phyloP scores from a whole-genome alignment of 2,888 invertebrate species.

The Rhopalosiphum nymphaeae region DNA sequence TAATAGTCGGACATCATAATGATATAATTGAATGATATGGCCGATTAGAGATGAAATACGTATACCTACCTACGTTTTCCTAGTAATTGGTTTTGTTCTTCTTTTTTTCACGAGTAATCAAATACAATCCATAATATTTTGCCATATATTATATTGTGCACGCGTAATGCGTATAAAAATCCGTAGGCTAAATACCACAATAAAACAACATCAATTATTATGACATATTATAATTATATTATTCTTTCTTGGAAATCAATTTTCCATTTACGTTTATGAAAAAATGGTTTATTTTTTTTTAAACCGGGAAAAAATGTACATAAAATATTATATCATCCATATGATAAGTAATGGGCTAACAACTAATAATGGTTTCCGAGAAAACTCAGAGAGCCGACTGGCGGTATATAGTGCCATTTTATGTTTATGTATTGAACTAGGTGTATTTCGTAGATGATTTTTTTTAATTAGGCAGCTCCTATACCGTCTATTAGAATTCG shows the following conservation, averaged over 20 bases:
- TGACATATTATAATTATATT: neutral
- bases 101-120: neutral
- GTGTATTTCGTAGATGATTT: neutral
- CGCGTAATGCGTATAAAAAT: neutral
- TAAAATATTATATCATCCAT: too few relatives aligned
- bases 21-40: conserved; percentile 7
- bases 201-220: neutral
- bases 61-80: neutral
- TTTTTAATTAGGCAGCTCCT: neutral
- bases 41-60: neutral
- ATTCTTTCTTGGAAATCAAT: neutral
- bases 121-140: neutral
- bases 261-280: neutral
- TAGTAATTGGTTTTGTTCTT: neutral
- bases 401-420: neutral
- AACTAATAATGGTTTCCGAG: neutral
- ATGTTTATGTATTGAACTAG: neutral
- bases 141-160: too few relatives aligned
- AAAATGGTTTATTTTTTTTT: neutral
- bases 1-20: neutral
- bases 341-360: too few relatives aligned
- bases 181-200: neutral
- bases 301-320: too few relatives aligned
- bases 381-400: neutral
- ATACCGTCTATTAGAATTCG: neutral